These are phyloP conservation scores for Semotilus atromaculatus DNA, from an alignment of 2,797 vertebrate species.

Conservation along the genomic window DNA sequence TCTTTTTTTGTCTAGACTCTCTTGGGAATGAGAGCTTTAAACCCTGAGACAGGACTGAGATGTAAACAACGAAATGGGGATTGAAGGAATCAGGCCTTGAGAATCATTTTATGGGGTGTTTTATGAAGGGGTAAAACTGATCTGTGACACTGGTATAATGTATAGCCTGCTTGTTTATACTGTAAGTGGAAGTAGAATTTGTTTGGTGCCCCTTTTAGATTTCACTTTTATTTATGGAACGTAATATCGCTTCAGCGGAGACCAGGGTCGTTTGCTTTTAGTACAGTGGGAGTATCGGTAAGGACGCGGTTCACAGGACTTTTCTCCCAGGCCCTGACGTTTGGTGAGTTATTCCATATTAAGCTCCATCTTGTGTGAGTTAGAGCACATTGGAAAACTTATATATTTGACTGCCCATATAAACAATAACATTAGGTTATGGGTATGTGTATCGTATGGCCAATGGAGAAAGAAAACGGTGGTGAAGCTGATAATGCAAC, in stretches of 20 bases:
- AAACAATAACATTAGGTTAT: constrained; percentile 42
- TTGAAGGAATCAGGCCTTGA: constrained; percentile 26
- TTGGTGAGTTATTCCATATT: constrained; percentile 49
- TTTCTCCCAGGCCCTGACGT: constrained; percentile 33
- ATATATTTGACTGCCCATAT: constrained; percentile 34
- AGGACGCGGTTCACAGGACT: constrained; percentile 1
- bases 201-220: constrained; percentile 40
- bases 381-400: constrained; percentile 21
- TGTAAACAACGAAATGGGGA: constrained; percentile 33
- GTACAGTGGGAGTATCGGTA: constrained; percentile 50
- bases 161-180: constrained; percentile 14
- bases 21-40: constrained; percentile 43
- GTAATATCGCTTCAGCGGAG: constrained; percentile 32
- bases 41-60: constrained; percentile 58
- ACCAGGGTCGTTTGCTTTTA: constrained; percentile 29
- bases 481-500: neutral
- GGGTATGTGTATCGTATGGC: neutral
- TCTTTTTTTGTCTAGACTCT: constrained; percentile 54
- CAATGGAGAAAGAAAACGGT: neutral
- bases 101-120: constrained; percentile 33
- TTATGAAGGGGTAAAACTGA: constrained; percentile 2
- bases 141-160: constrained; percentile 9
- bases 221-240: constrained; percentile 50
- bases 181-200: constrained; percentile 15
- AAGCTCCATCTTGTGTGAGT: constrained; percentile 47